phyloP scores from a whole-genome alignment of 2,113 vertebrate species.

The Chionomys nivalis region DNA sequence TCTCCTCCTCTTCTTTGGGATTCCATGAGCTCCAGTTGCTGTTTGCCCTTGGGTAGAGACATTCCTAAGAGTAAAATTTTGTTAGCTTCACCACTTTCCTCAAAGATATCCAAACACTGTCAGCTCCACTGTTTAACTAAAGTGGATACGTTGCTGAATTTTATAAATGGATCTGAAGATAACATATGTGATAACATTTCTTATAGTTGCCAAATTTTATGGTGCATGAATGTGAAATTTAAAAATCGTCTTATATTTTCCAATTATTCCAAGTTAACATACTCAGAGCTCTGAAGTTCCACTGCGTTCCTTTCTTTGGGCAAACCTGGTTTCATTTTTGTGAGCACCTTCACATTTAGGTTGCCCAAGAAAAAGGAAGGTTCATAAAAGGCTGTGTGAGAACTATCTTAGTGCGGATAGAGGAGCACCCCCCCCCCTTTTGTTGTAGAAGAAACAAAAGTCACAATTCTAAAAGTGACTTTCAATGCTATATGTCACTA shows the following conservation, averaged over 20 bases:
- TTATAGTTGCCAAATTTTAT: background rate
- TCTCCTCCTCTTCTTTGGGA: too few relatives aligned
- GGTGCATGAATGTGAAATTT: background rate
- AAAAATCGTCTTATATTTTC: background rate
- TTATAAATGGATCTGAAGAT: background rate
- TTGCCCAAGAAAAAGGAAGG: background rate
- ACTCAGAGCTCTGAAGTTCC: background rate
- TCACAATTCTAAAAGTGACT: background rate
- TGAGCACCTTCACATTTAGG: background rate
- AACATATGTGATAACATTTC: background rate
- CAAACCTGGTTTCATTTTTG: background rate
- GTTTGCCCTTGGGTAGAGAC: too few relatives aligned
- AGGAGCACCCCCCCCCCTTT: background rate
- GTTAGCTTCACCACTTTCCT: too few relatives aligned
- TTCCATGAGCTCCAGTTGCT: too few relatives aligned
- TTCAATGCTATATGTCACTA: background rate
- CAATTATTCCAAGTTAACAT: background rate
- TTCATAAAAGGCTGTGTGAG: background rate
- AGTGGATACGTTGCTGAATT: too few relatives aligned
- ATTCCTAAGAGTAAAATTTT: too few relatives aligned
- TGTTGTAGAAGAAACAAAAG: background rate
- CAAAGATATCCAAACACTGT: too few relatives aligned
- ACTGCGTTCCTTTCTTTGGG: too few relatives aligned
- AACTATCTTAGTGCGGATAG: too few relatives aligned
- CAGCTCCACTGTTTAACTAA: too few relatives aligned